Percentiles rank a stretch among this genome's conserved stretches.
Evolutionary conservation across 2,797 vertebrate genomes (phyloP).

Genomic region (Rhinogobio ventralis): DNA sequence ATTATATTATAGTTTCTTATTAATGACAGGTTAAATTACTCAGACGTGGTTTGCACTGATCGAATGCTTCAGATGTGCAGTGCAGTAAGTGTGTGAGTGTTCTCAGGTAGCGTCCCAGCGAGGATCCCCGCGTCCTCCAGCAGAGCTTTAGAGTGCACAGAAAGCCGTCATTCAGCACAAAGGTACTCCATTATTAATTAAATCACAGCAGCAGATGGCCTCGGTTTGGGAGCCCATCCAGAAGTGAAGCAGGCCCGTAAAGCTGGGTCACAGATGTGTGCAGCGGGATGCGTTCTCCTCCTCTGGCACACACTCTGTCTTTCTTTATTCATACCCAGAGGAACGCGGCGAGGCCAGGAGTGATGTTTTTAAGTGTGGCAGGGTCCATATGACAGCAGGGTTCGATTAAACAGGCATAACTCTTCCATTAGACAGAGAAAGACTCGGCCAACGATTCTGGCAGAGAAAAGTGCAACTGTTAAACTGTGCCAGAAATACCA

Average conservation of each 20-base stretch:
- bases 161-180: constrained; percentile 65
- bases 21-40: background rate
- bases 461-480: constrained; percentile 20
- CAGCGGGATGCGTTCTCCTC: constrained; percentile 50
- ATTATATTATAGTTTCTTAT: background rate
- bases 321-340: constrained; percentile 36
- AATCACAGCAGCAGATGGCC: constrained; percentile 76
- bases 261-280: constrained; percentile 73
- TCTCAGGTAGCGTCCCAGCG: constrained; percentile 16
- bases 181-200: constrained; percentile 81
- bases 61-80: background rate
- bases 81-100: background rate
- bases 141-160: constrained; percentile 58
- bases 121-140: constrained; percentile 61
- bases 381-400: constrained; percentile 25
- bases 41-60: background rate
- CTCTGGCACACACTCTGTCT: constrained; percentile 33
- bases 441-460: background rate
- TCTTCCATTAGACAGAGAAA: constrained; percentile 36
- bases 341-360: constrained; percentile 15
- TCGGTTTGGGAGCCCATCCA: constrained; percentile 75
- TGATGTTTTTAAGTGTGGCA: constrained; percentile 28
- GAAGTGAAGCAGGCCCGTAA: constrained; percentile 70
- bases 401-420: constrained; percentile 36
- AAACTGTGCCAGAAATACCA: constrained; percentile 6